These are phyloP conservation scores for Andrena cerasifolii DNA, from an alignment of 1,140 invertebrate genomes.

Conservation along the genomic window DNA sequence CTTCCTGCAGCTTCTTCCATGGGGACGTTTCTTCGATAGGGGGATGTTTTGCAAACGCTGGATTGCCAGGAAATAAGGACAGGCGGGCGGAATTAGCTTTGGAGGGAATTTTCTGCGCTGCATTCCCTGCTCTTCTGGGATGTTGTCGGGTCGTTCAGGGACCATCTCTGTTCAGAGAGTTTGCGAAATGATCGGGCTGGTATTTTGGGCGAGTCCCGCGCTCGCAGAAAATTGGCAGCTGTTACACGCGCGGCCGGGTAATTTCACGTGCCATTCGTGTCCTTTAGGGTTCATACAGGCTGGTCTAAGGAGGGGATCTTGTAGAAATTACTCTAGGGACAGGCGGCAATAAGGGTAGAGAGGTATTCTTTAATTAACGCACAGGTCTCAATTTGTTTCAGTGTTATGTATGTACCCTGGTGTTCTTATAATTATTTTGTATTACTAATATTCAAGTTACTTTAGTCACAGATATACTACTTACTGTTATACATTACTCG, in stretches of 20 bases:
- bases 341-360: not conserved
- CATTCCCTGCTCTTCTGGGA: conserved; percentile 2
- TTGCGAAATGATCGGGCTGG: not conserved
- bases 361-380: not conserved
- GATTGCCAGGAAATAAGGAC: conserved; percentile 1
- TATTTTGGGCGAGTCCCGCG: conserved; percentile 1
- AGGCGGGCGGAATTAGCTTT: conserved; percentile 22
- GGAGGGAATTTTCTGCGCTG: conserved; percentile 14
- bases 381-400: not conserved
- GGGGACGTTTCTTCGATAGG: not conserved
- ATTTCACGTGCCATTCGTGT: conserved; percentile 26
- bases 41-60: conserved; percentile 31
- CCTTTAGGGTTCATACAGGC: not conserved
- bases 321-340: not conserved
- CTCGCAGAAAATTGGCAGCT: conserved; percentile 24
- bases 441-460: too few species aligned
- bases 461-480: too few species aligned
- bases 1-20: not conserved
- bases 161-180: not conserved
- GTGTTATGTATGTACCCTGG: too few species aligned
- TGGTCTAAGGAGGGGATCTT: not conserved
- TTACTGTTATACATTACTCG: too few species aligned
- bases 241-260: conserved; percentile 19
- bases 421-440: too few species aligned
- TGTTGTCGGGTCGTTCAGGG: conserved; percentile 27